Evolutionary conservation across 1,140 invertebrate species (phyloP), one percentile per base, ranked within the genome.

Genomic region (Atta colombica): DNA sequence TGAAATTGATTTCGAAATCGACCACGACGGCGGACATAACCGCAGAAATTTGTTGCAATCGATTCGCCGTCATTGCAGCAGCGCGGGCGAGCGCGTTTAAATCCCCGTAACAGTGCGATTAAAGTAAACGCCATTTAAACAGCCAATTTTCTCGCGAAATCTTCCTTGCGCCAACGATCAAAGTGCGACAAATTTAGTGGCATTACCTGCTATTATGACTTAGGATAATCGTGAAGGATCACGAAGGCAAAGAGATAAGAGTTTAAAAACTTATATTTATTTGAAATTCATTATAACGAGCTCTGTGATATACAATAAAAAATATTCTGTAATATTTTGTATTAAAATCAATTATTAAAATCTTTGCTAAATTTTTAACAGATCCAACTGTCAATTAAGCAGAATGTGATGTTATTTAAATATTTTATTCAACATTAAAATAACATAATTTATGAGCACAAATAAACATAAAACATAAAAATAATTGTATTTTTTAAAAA

Each of bases 1-100:
- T 55, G 72, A 88, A 81, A 88, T 87, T 75, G 77, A 88, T 88
- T 86, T 89, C 68, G 87, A 89, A 88, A 88, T 88, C 21, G 69
- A 74, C 35, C 85, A 82, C 12, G 74, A 63, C 85, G 68, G 31
- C 77, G 71, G 28, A 81, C 69, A 81, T 61, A 45, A 87, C 85
- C 85, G 71, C 87, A 88, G 77, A 88, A 81, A 82, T 68, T 82
- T 74, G 80, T 74, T 82, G 80, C 80, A 82, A 82, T 82, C 68
- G 80, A 82, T 74, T 87, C 71, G 77, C 85, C 28, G 39, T 68
- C 60, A 66, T 68, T 58, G 66, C 60, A 18, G n/a, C 55, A 18
- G 51, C 51, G 31, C 31, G 31, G 31, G 65, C 65, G 31, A 45
- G 61, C 63, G 28, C 31, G 63, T n/a, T 80, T 69, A 68, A 65